Base-by-base conservation (phyloP, 1,140 invertebrate genomes). In the Paraescarpia echinospica region DNA sequence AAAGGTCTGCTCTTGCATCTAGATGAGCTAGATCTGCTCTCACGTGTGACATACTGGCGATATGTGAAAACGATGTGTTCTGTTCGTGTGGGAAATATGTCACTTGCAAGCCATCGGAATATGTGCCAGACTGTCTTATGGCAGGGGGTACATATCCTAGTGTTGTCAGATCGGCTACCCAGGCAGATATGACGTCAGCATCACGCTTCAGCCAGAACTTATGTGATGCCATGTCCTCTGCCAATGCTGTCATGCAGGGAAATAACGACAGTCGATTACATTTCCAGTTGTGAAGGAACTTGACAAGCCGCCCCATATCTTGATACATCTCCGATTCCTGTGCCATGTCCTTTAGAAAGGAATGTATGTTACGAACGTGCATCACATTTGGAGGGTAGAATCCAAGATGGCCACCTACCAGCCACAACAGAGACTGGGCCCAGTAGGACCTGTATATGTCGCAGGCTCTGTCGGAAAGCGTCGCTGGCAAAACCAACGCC, bases 371-470 rank as follows among this genome's bases (percentile, higher is more conserved):
- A 41, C 94, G 90, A 1, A 93, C 88, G 90, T 95, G 94, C 91
- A 93, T 93, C 51, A 94, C 93, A 92, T 94, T 95, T 18, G 94
- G 94, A 51, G 94, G 92, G 34, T 93, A 93, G 92, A 95, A 95
- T 35, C 90, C 95, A 8, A 95, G 41, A 34, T 91, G 91, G 31
- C 92, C 93, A 18, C 94, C 95, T 33, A 95, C 93, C 34, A 94
- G 91, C 94, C 95, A 95, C 35, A 95, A 91, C 1, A 95, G 92
- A 33, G 93, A 89, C 92, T 95, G 95, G 5, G 95, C 93, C 93
- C 95, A 95, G 92, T 95, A 95, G 1, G 95, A 94, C 91, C 95
- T 41, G 93, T 94, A 96, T 41, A 95, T 95, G 92, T 96, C 95
- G 34, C 93, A 94, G 33, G 94, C 94, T 91, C 95, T 51, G 91